phyloP scores from a whole-genome alignment of 2,888 invertebrate genomes.

The Patella ulyssiponensis region DNA sequence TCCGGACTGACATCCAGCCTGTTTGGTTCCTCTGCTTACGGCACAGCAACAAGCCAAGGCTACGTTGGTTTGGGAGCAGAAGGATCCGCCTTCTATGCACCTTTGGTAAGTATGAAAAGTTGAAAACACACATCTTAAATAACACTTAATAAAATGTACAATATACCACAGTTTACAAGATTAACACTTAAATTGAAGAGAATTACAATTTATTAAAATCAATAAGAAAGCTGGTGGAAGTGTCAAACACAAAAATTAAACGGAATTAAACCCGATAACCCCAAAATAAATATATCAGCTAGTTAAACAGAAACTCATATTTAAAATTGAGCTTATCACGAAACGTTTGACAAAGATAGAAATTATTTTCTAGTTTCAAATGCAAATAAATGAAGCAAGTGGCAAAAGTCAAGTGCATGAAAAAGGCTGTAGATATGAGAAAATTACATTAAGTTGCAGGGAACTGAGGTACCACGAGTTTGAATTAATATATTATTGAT shows the following conservation, averaged over 20 bases:
- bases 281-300: too few species aligned
- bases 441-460: background rate
- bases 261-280: too few species aligned
- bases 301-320: too few species aligned
- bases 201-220: too few species aligned
- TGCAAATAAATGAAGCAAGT: background rate
- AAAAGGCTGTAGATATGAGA: background rate
- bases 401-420: constrained; percentile 9
- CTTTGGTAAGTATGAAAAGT: constrained; percentile 81
- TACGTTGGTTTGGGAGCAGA: constrained; percentile 60
- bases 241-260: too few species aligned
- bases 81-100: constrained; percentile 93
- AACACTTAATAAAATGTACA: too few species aligned
- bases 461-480: background rate
- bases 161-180: too few species aligned
- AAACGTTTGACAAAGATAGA: too few species aligned
- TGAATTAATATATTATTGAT: constrained; percentile 11
- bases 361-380: background rate
- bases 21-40: constrained; percentile 42
- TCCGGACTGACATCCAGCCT: constrained; percentile 73
- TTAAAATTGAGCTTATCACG: too few species aligned
- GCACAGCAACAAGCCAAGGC: constrained; percentile 41
- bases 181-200: too few species aligned
- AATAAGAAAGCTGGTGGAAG: too few species aligned
- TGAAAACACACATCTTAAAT: too few species aligned